A percentile compares a stretch with the other conserved stretches of the same genome.
Evolutionary conservation across 2,113 vertebrate genomes (phyloP).

Genomic region (Chloroceryle aenea): DNA sequence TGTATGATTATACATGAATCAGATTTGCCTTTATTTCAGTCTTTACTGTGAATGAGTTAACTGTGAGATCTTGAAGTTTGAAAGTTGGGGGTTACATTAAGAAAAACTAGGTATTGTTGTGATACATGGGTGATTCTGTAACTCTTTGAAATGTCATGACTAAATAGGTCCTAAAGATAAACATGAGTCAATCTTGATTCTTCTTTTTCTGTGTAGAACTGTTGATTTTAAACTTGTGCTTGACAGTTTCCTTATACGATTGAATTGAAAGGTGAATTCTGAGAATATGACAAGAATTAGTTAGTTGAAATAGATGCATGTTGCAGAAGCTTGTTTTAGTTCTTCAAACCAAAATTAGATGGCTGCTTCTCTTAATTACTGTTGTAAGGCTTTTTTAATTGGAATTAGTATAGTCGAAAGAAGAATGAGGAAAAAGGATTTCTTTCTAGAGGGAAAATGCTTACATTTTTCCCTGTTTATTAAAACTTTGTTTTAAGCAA

Average conservation of each 20-base stretch:
- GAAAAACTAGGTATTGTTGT: neutral
- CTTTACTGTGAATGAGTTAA: neutral
- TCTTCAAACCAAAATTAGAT: neutral
- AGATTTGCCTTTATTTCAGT: neutral
- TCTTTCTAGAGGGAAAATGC: neutral
- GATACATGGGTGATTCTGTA: neutral
- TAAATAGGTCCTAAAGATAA: neutral
- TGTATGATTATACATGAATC: neutral
- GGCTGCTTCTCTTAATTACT: neutral
- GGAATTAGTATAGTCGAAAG: neutral
- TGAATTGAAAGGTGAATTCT: neutral
- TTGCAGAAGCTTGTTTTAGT: neutral
- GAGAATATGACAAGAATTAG: neutral
- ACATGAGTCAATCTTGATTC: neutral
- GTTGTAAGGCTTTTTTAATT: neutral
- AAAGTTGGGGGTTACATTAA: neutral
- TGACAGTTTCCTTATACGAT: neutral
- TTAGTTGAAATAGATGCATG: neutral
- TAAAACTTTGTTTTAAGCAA: neutral
- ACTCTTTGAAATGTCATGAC: neutral
- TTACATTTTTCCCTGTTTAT: neutral
- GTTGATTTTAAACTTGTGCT: neutral
- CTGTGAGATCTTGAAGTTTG: neutral
- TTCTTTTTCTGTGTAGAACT: neutral
- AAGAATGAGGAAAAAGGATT: neutral